Conservation (phyloP, 2,113 vertebrate species). For the Pteruthius melanotis region DNA sequence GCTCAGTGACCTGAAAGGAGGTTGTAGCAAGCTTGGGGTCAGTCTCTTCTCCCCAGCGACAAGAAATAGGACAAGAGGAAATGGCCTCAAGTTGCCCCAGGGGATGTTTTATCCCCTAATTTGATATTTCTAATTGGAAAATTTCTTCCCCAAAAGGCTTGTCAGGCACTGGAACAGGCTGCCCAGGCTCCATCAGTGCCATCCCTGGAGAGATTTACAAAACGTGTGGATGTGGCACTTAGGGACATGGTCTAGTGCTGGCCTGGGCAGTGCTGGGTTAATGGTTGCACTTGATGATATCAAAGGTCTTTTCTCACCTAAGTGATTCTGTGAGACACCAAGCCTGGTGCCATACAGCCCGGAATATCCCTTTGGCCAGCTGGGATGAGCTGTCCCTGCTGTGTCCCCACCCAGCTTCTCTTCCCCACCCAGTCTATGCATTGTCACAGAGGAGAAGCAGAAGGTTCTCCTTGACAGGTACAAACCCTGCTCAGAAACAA, state of each 20-base stretch:
- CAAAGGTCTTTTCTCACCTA: background rate
- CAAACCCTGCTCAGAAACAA: background rate
- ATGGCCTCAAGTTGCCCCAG: background rate
- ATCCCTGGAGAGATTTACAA: background rate
- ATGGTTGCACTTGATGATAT: background rate
- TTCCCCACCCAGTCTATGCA: fast-evolving
- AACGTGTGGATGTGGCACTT: background rate
- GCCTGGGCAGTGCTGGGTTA: background rate
- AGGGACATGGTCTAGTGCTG: background rate
- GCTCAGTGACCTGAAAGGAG: background rate
- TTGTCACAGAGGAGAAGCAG: background rate
- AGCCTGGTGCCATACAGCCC: background rate
- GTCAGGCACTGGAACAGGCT: background rate
- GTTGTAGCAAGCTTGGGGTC: background rate
- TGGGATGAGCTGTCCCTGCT: background rate
- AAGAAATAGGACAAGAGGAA: background rate
- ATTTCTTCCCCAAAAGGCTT: background rate
- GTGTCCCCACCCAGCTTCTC: background rate
- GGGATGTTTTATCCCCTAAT: background rate
- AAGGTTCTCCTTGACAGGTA: background rate
- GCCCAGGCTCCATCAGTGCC: background rate
- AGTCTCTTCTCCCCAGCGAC: background rate
- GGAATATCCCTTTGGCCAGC: background rate
- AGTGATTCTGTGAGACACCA: background rate
- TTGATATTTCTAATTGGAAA: background rate